Base-by-base conservation (phyloP, 1,140 invertebrate species). In the Neotoxoptera formosana region DNA sequence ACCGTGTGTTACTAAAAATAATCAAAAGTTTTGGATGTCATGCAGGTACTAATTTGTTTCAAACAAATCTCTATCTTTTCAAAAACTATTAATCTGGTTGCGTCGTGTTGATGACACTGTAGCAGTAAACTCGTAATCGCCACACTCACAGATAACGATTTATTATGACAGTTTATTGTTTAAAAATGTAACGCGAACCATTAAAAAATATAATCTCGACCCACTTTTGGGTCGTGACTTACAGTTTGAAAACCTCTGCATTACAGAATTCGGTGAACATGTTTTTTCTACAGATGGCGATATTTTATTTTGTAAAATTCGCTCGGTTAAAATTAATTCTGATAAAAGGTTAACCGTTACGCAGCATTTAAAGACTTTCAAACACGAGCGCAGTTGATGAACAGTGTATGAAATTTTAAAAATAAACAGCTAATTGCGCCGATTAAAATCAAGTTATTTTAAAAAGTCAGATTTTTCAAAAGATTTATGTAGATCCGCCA, bases 21-120 rank as follows among this genome's bases (percentile, higher is more conserved):
- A 87, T 45, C 83, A 84, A 87, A 47, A 47, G 84, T 87, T n/a
- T 87, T 48, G 47, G 51, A 87, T 11, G 84, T 87, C 84, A n/a
- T 87, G 25, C 41, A 51, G 25, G 84, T 87, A 48, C 30, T 48
- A 87, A 87, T 87, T 87, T n/a, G 47, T 51, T 87, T 87, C 30
- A n/a, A 17, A 87, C 48, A 51, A 48, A 87, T 87, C 84, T 9
- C 17, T 87, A 87, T 48, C 14, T 87, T 87, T 87, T 48, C 84
- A 48, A 87, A 51, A 51, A 51, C 84, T 87, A 48, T n/a, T 48
- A n/a, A 87, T 48, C 36, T 84, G 21, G 8, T 83, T 83, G 4
- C 81, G 81, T 83, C 34, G 36, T 83, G 14, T 83, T 41, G 81
- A 83, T 41, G 81, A 83, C 36, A 7, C 36, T 8, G 84, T 48